Evolutionary conservation across 2,113 vertebrate species (phyloP).

Genomic region (Herpetotheres cachinnans): DNA sequence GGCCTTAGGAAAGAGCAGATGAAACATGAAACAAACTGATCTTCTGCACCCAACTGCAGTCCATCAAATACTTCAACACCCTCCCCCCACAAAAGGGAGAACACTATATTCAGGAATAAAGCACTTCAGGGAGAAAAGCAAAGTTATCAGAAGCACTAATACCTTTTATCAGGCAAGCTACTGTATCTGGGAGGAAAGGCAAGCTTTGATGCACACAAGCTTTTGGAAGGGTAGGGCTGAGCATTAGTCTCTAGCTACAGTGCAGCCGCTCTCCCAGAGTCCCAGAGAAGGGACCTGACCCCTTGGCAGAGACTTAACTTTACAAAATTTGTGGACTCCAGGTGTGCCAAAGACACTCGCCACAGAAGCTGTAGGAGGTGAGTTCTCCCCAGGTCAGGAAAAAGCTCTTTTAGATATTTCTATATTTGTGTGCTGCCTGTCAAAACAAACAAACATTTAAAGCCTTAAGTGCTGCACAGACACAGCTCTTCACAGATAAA

Average conservation of each 20-base stretch:
- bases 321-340: neutral
- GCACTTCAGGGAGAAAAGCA: neutral
- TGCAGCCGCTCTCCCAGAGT: neutral
- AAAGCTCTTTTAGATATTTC: neutral
- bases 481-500: neutral
- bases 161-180: neutral
- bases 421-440: neutral
- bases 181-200: neutral
- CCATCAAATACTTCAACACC: neutral
- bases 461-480: neutral
- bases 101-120: neutral
- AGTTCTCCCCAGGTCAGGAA: neutral
- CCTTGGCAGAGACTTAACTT: rapidly evolving
- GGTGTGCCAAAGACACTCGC: neutral
- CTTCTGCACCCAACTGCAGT: neutral
- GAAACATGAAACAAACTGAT: neutral
- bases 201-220: neutral
- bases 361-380: neutral
- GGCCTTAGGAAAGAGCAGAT: neutral
- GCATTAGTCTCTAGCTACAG: neutral
- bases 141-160: neutral
- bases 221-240: neutral
- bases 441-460: neutral
- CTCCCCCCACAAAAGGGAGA: neutral
- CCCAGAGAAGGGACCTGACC: neutral